Percentiles rank a stretch among this genome's conserved stretches.
These are phyloP conservation scores for Haliclona indistincta DNA, from an alignment of 37 sponge, comb jelly and placozoan species.

Conservation along the genomic window DNA sequence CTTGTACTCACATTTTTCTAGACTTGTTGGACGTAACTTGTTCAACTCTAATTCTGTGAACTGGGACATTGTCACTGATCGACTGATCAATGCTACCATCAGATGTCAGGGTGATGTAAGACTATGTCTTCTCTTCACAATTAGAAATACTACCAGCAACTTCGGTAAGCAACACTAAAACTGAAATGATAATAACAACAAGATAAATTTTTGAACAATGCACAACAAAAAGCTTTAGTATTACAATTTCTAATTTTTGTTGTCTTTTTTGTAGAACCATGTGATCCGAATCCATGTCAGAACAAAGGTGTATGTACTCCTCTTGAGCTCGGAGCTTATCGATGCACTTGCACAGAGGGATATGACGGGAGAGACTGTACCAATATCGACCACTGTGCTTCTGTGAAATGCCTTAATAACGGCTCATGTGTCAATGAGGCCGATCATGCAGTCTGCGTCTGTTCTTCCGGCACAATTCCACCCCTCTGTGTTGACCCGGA, in stretches of 20 bases:
- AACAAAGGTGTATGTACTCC: slow-evolving; percentile 10
- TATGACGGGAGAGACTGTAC: neutral
- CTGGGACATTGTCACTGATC: slow-evolving; percentile 2
- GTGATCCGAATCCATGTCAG: neutral
- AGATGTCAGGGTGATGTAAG: neutral
- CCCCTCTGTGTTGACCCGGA: neutral
- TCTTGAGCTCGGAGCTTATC: neutral
- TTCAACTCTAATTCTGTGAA: neutral
- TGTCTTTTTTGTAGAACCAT: neutral
- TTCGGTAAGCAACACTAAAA: neutral
- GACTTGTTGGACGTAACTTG: neutral
- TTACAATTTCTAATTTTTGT: neutral
- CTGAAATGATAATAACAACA: neutral
- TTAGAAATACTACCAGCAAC: neutral
- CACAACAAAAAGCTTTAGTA: neutral
- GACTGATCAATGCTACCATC: slow-evolving; percentile 9
- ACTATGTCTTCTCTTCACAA: slow-evolving; percentile 1
- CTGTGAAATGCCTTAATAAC: neutral
- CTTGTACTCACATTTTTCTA: no score
- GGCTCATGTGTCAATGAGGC: neutral
- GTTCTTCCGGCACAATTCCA: neutral
- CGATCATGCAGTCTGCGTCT: neutral
- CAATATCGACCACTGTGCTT: neutral
- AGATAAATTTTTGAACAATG: no score
- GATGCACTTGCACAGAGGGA: slow-evolving; percentile 1